These are phyloP conservation scores for Pocillopora verrucosa DNA, from an alignment of 64 coral and sea anemone species.

Conservation along the genomic window DNA sequence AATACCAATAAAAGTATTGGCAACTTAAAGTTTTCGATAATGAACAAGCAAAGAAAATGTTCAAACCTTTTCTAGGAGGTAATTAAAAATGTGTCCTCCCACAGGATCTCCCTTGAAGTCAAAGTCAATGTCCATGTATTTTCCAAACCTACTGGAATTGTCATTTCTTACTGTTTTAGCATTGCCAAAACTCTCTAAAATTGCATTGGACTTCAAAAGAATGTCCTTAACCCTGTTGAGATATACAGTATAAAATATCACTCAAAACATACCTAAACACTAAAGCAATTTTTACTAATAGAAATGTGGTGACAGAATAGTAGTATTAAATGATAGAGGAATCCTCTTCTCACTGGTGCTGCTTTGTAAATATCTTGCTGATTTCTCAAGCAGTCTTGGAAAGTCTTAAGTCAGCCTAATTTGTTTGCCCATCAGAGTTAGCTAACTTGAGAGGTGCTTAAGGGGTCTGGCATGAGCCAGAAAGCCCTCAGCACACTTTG, in stretches of 20 bases:
- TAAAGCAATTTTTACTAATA: too few species aligned
- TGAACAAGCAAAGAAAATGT: neutral
- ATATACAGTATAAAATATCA: neutral
- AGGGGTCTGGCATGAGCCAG: too few species aligned
- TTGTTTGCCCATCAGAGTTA: too few species aligned
- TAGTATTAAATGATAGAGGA: too few species aligned
- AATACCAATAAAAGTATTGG: neutral
- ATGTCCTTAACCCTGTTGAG: constrained; percentile 84
- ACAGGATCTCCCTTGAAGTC: constrained; percentile 99
- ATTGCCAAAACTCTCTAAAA: constrained; percentile 97
- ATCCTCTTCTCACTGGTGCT: too few species aligned
- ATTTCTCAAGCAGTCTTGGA: too few species aligned
- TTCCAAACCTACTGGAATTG: constrained; percentile 99
- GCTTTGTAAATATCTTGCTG: too few species aligned
- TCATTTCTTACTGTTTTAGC: constrained; percentile 95
- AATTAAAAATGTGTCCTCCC: constrained; percentile 98
- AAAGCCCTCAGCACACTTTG: too few species aligned
- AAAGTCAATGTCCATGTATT: constrained; percentile 99
- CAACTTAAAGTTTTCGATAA: neutral
- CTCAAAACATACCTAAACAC: too few species aligned
- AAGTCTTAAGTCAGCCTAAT: too few species aligned
- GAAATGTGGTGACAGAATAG: too few species aligned
- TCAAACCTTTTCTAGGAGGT: constrained; percentile 94
- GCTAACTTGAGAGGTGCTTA: too few species aligned
- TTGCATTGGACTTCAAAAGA: constrained; percentile 92